Evolutionary conservation across 2,888 invertebrate species (phyloP), one percentile per base, ranked within the genome.

Genomic region (Scelioninae gen. 1): DNA sequence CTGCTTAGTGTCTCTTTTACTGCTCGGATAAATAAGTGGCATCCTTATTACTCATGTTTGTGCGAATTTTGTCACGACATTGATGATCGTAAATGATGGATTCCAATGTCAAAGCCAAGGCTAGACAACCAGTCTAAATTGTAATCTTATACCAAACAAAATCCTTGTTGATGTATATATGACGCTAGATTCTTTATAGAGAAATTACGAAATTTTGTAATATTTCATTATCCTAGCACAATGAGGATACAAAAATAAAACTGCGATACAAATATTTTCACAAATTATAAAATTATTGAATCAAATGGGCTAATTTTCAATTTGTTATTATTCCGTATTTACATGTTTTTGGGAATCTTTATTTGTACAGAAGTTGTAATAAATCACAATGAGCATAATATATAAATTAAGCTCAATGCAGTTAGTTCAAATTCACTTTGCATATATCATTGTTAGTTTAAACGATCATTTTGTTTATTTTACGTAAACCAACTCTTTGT

Each of bases 51-150:
- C 16, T 69, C 56, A 16, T 55, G 62, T 78, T 51, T 60, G 43
- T 43, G 56, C 47, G 40, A 65, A 71, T 78, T 4, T n/a, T 51
- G 49, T 56, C 63, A 29, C 47, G 65, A 43, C 65, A 40, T 45
- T 69, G 43, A 68, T 60, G 53, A 47, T 45, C 58, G 2, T 34
- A 43, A 31, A 38, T 40, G 56, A 63, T 38, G 51, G 47, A 31
- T 32, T 29, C 38, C 78, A 79, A 66, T 65, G 78, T 49, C 71
- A 72, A 72, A 72, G 78, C 65, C 78, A 72, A 72, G 71, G 71
- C 38, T 31, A 16, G 11, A 6, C 15, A 49, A 66, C 58, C 55
- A 53, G 45, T 45, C 51, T 11, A 60, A 74, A 60, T 72, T 43
- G 13, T 63, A 31, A 55, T 31, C 10, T 58, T 40, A 38, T 45